Evolutionary conservation across 2,888 invertebrate species (phyloP).

Genomic region (Trissolcus japonicus): DNA sequence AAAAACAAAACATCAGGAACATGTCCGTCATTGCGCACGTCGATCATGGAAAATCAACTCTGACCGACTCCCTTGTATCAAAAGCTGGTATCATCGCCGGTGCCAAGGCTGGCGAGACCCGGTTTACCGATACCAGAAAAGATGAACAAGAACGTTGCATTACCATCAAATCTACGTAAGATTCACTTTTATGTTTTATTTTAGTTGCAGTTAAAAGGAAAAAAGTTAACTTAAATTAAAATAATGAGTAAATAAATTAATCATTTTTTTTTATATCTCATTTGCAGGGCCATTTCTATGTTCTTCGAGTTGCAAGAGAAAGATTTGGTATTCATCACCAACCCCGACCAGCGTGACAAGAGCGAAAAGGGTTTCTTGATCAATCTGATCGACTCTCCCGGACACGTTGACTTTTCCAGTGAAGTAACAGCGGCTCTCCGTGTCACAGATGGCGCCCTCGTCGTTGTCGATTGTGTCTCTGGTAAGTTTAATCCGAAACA

Average conservation of each 20-base stretch:
- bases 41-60: conserved; percentile 99
- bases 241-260: background rate
- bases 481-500: conserved; percentile 79
- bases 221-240: background rate
- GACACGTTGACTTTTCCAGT: conserved; percentile 99
- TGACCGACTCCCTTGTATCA: conserved; percentile 99
- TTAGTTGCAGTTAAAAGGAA: background rate
- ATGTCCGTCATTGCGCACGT: conserved; percentile 99
- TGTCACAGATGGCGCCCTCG: conserved; percentile 99
- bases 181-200: conserved; percentile 16
- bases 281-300: conserved; percentile 96
- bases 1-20: conserved; percentile 99
- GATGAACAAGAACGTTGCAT: conserved; percentile 99
- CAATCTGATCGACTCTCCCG: conserved; percentile 99
- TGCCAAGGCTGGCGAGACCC: conserved; percentile 98
- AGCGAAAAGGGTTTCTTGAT: conserved; percentile 97
- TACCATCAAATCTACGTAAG: conserved; percentile 99
- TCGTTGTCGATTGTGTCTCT: conserved; percentile 99
- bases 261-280: no score
- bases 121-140: conserved; percentile 99
- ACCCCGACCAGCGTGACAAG: conserved; percentile 93
- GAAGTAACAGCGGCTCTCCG: conserved; percentile 99
- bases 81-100: conserved; percentile 99
- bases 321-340: conserved; percentile 95
- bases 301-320: conserved; percentile 97